These are phyloP conservation scores for Carollia perspicillata DNA, from an alignment of 2,113 vertebrate genomes.

Conservation along the genomic window DNA sequence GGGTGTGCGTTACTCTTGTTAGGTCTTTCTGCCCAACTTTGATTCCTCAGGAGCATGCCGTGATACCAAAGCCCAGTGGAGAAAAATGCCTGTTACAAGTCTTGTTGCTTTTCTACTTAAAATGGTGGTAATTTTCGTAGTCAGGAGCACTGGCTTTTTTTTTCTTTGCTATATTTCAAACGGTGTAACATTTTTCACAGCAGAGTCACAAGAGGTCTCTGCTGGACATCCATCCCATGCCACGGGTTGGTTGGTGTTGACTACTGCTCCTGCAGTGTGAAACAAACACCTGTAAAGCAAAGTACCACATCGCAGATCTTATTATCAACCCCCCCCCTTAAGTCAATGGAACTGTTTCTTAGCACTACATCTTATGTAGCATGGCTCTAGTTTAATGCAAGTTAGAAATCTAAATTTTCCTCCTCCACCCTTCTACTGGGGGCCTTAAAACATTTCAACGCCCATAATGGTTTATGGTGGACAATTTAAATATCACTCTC, in stretches of 20 bases:
- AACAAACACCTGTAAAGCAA: background rate
- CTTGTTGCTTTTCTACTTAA: background rate
- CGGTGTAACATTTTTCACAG: background rate
- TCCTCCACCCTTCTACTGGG: background rate
- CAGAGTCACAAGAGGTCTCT: background rate
- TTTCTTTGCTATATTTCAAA: background rate
- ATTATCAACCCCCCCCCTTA: background rate
- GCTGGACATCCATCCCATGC: background rate
- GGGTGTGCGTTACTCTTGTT: background rate
- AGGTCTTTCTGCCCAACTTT: background rate
- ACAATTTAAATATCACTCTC: background rate
- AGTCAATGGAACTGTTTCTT: background rate
- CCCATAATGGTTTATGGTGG: background rate
- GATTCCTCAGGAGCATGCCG: background rate
- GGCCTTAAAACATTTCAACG: background rate
- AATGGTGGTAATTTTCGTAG: background rate
- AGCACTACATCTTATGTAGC: background rate
- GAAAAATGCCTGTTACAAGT: background rate
- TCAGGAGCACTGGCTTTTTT: background rate
- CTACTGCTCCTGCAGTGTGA: fast-evolving
- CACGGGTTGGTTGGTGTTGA: background rate
- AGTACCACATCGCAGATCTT: background rate
- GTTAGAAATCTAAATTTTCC: background rate
- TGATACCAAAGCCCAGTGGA: background rate
- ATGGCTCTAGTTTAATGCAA: background rate